Conservation (phyloP, 1,140 invertebrate species). For the Pantala flavescens region DNA sequence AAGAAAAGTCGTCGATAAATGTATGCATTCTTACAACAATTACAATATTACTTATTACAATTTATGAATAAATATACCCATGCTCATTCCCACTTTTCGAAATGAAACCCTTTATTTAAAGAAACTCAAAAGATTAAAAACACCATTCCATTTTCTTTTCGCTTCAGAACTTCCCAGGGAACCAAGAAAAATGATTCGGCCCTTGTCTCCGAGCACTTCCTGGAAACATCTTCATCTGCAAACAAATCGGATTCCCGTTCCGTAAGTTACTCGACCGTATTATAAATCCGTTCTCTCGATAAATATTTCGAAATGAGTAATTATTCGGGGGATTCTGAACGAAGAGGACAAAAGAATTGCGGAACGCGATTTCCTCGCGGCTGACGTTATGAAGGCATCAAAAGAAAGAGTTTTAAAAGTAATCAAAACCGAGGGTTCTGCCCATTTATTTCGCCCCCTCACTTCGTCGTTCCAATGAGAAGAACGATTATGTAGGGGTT, state of each 20-base stretch:
- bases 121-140: too few relatives aligned
- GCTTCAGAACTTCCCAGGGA: neutral
- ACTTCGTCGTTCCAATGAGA: slow-evolving; percentile 12
- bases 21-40: too few relatives aligned
- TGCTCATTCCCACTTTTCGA: too few relatives aligned
- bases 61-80: too few relatives aligned
- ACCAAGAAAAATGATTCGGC: neutral
- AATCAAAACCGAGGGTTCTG: slow-evolving; percentile 14
- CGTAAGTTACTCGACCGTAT: neutral
- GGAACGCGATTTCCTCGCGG: neutral
- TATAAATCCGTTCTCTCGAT: neutral
- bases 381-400: neutral
- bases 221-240: neutral
- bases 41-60: too few relatives aligned
- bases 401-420: neutral
- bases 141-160: neutral
- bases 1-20: too few relatives aligned
- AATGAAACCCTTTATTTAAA: too few relatives aligned
- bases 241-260: neutral
- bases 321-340: neutral
- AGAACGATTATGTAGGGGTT: neutral
- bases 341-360: neutral
- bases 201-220: neutral
- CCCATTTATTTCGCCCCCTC: slow-evolving; percentile 20
- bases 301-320: neutral